phyloP scores from a whole-genome alignment of 2,797 vertebrate genomes.

The Clarias platycephalus region DNA sequence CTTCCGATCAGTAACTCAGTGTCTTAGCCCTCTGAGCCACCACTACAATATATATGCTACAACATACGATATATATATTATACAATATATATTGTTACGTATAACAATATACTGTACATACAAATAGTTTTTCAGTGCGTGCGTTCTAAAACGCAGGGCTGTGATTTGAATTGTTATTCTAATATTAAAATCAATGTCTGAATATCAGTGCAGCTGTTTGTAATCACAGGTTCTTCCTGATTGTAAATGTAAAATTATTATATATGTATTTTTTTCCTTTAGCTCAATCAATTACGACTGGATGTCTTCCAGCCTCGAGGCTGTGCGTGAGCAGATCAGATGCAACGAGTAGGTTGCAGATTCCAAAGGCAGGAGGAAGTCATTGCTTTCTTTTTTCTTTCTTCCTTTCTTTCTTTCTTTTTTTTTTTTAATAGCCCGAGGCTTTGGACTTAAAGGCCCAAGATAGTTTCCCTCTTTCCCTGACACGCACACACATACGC shows the following conservation, averaged over 20 bases:
- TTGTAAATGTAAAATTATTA: constrained; percentile 1
- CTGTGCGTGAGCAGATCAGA: constrained; percentile 27
- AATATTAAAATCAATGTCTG: constrained; percentile 28
- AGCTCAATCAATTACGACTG: neutral
- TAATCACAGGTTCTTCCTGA: constrained; percentile 21
- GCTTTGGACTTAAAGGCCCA: constrained; percentile 1
- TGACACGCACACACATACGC: constrained; percentile 16
- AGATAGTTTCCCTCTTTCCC: neutral
- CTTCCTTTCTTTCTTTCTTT: neutral
- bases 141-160: neutral
- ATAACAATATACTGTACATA: neutral
- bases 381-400: neutral
- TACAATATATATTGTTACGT: too few species aligned
- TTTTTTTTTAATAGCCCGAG: neutral
- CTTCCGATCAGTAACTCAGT: too few species aligned
- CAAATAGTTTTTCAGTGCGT: neutral
- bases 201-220: constrained; percentile 40
- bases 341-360: constrained; percentile 15
- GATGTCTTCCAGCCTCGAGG: neutral
- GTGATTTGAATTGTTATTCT: constrained; percentile 29
- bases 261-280: neutral
- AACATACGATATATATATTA: too few species aligned
- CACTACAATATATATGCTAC: too few species aligned
- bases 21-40: too few species aligned
- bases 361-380: constrained; percentile 25